Base-by-base conservation (phyloP, 2,113 vertebrate genomes). In the Anoura caudifer region DNA sequence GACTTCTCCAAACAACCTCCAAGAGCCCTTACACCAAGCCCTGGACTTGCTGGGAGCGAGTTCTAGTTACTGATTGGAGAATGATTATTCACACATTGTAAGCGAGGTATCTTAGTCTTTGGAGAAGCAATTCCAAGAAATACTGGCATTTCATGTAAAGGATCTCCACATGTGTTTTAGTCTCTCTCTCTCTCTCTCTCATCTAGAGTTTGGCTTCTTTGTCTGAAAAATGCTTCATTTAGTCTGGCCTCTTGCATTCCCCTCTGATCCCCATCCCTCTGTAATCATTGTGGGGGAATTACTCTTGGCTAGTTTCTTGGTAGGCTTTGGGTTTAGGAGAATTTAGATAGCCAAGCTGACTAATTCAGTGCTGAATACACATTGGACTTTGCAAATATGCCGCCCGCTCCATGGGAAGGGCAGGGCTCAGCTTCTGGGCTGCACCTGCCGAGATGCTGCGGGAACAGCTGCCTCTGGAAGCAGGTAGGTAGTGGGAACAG, bases 191-290 rank as follows among this genome's bases (percentile, higher is more conserved):
- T 54, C 13, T 38, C 43, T 41, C 36, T 73, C 65, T 33, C 43
- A 43, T 91, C 87, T 65, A 59, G 70, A 97, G 19, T 97, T 92
- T 96, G 87, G 65, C 20, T 14, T 82, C 87, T 96, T 97, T 95
- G 92, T 97, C 96, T 94, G 59, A 41, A 90, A 93, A 97, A 89
- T 14, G 22, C 41, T 90, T 77, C 87, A 22, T 87, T 86, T 31
- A 59, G 38, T 67, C 5, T 3, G 4, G 80, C 41, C 52, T 82
- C 77, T 73, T 1, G 4, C 67, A 56, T 50, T 52, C 43, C 36
- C 41, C 52, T 65, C 14, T 70, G 41, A 82, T 56, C 28, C 36
- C 28, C 0, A 0, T 3, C 45, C 50, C 73, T 80, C 91, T 65
- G 77, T 63, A 47, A 77, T 24, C 65, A 65, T 20, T 65, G 43